Conservation (phyloP, 2,888 invertebrate genomes). For the Sinotaia quadrata region DNA sequence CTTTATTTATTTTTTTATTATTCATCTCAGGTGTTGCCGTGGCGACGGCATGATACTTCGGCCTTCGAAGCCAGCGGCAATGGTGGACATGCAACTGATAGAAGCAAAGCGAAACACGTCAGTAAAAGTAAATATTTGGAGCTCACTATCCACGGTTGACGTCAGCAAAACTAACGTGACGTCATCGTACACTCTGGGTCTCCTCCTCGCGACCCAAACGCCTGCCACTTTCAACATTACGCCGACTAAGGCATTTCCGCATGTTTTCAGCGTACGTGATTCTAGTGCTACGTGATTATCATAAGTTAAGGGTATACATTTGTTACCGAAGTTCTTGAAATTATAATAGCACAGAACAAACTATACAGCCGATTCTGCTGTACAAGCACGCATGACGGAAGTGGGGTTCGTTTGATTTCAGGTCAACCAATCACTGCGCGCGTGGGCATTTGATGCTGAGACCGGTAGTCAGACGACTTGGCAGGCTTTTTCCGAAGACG, state of each 20-base stretch:
- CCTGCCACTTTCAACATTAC: not conserved
- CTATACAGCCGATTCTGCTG: too few species aligned
- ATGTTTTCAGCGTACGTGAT: not conserved
- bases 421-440: not conserved
- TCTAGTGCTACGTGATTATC: not conserved
- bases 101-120: not conserved
- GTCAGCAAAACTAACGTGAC: not conserved
- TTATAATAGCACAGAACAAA: too few species aligned
- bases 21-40: constrained; percentile 3
- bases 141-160: not conserved
- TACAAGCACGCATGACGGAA: too few species aligned
- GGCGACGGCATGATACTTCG: constrained; percentile 3
- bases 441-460: not conserved
- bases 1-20: not conserved
- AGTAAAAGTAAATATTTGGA: not conserved
- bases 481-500: not conserved
- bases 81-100: not conserved
- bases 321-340: too few species aligned
- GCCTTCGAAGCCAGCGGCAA: not conserved
- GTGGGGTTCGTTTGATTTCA: not conserved
- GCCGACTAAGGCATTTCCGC: not conserved
- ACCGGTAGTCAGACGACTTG: not conserved
- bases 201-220: not conserved
- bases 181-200: not conserved
- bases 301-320: too few species aligned